Base-by-base conservation (phyloP, 2,888 invertebrate genomes). In the Cartodere bifasciata region DNA sequence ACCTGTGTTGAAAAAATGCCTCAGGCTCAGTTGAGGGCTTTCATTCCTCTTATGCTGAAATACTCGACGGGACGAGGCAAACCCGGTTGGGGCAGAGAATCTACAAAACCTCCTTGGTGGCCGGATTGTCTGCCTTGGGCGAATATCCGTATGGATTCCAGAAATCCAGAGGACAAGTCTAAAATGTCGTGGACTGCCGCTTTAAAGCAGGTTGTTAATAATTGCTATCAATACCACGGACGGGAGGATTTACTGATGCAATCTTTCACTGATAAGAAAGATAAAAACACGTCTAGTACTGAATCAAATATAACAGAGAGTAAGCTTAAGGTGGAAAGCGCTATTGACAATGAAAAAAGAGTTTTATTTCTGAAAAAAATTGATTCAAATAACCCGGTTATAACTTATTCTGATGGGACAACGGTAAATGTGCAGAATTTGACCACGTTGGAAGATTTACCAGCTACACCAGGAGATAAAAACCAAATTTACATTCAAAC, bases 341-440 rank as follows among this genome's bases (percentile, higher is more conserved):
- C 91, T 4, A 91, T 94, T 60, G 90, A 86, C 47, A 94, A 94
- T 66, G 86, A 92, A 1, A 94, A 95, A 67, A 94, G 94, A 40
- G 84, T 90, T 6, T 86, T 95, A 40, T 92, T 92, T 38, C 81
- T 95, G 41, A 90, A 94, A 44, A 92, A 92, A 64, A 86, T 91
- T 47, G 90, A 91, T 67, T 87, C 90, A 31, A 84, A 78, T 58
- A 87, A 85, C 65, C 86, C 88, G 40, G 87, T 94, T 51, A 91
- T 94, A 49, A 92, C 91, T 25, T 69, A 94, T 54, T 88, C 92
- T 1, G 92, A 94, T 62, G 92, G 92, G 37, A 91, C 91, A 44
- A 91, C 91, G 29, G 92, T 91, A 32, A 91, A 91, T 63, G 90
- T 94, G 37, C 79, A 82, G 61, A 80, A 81, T 35, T 75, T 81